Evolutionary conservation across 53 echinoderm and acorn worm genomes (phyloP), one percentile per base, ranked within the genome.

Genomic region (Arbacia lixula): DNA sequence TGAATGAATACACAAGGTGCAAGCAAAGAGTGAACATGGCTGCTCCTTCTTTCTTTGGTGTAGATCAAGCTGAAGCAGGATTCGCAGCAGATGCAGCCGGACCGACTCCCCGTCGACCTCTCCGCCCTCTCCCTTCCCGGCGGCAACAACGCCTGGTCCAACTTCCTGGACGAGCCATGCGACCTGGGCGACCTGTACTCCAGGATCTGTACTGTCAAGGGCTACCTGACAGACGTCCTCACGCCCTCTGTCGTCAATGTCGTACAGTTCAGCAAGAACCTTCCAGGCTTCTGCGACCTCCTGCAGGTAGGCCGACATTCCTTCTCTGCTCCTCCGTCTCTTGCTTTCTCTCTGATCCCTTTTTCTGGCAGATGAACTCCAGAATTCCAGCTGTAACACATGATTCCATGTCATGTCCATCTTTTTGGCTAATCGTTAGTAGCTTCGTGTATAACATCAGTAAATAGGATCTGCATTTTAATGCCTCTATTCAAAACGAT

Each of bases 241-340:
- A 91, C 98, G 0, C 98, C 98, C 3, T 92, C 93, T 1, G 92
- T 98, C 25, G 90, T 93, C 60, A 92, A 86, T 53, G 90, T 98
- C 26, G 98, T 98, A 11, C 90, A 94, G 87, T 98, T 93, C 71
- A 91, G 93, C 94, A 98, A 98, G 84, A 93, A 88, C 40, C 72
- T 97, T 19, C 90, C 92, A 6, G 98, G 98, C 39, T 97, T 97
- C 43, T 91, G 90, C 53, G 92, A 88, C 38, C 88, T 98, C 42
- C 71, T 86, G 33, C 98, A 98, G 91, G 98, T 95, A 71, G 19
- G 41, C 12, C 17, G 36, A 35, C 22, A 1, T n/a, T n/a, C n/a
- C n/a, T n/a, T n/a, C n/a, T n/a, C n/a, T n/a, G n/a, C n/a, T n/a
- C n/a, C n/a, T n/a, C n/a, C n/a, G n/a, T n/a, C n/a, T n/a, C n/a